phyloP scores from a whole-genome alignment of 1,140 invertebrate genomes.

The Heliconius melpomene region DNA sequence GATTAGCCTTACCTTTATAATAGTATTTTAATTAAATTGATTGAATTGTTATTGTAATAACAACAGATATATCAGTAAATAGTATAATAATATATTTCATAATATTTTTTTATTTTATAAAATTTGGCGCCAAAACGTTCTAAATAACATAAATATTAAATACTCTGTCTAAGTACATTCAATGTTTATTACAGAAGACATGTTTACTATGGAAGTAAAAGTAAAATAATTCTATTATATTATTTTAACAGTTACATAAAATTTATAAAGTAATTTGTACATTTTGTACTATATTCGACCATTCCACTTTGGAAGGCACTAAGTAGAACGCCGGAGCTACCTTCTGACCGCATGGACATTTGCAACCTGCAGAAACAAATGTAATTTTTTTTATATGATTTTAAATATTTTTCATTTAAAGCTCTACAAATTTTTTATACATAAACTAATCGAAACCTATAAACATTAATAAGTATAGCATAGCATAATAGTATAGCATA shows the following conservation, averaged over 20 bases:
- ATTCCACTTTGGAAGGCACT: constrained; percentile 92
- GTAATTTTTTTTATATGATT: background rate
- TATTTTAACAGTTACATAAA: too few relatives aligned
- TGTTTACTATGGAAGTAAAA: background rate
- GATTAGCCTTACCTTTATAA: too few relatives aligned
- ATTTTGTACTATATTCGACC: constrained; percentile 92
- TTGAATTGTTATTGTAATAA: background rate
- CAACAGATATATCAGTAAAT: background rate
- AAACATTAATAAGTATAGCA: too few relatives aligned
- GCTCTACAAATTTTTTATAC: too few relatives aligned
- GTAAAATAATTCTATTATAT: too few relatives aligned
- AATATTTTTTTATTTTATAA: too few relatives aligned
- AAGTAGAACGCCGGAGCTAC: constrained; percentile 93
- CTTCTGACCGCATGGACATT: constrained; percentile 91
- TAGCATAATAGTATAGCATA: too few relatives aligned
- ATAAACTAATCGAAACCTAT: too few relatives aligned
- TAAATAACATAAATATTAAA: background rate
- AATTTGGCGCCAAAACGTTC: too few relatives aligned
- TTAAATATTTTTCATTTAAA: too few relatives aligned
- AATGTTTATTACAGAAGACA: background rate
- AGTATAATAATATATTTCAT: too few relatives aligned
- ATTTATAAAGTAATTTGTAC: constrained; percentile 90
- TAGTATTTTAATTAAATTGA: background rate
- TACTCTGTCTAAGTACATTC: too few relatives aligned
- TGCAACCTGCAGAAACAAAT: constrained; percentile 83